These are phyloP conservation scores for Laodelphax striatellus DNA, from an alignment of 1,140 invertebrate genomes.

Conservation along the genomic window DNA sequence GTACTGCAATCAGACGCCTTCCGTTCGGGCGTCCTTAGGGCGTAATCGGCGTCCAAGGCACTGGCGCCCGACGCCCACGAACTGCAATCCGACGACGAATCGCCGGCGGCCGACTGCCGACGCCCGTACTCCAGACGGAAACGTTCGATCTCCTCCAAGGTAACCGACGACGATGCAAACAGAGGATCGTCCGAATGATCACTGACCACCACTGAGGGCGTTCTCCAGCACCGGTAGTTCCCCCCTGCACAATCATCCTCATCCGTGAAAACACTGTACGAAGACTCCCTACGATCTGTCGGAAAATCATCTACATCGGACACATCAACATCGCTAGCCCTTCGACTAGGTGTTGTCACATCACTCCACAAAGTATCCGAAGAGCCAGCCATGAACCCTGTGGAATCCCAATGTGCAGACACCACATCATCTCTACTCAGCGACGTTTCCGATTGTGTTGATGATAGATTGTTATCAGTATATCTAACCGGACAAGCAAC, in stretches of 20 bases:
- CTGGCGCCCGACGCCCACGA: slow-evolving; percentile 48
- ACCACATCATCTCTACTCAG: not conserved
- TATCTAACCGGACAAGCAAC: not conserved
- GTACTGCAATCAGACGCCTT: slow-evolving; percentile 52
- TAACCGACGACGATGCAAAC: slow-evolving; percentile 30
- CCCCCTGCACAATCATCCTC: slow-evolving; percentile 12
- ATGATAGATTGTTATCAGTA: not conserved
- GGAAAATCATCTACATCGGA: not conserved
- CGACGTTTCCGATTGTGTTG: not conserved
- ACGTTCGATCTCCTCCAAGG: slow-evolving; percentile 51
- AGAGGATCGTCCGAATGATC: slow-evolving; percentile 64
- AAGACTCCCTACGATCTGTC: slow-evolving; percentile 1
- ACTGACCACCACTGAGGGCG: slow-evolving; percentile 70
- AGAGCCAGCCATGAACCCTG: not conserved
- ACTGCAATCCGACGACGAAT: slow-evolving; percentile 42
- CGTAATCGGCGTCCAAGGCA: slow-evolving; percentile 40
- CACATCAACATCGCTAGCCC: not conserved
- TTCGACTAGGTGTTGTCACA: not conserved
- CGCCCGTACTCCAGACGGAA: slow-evolving; percentile 31
- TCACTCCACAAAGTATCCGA: not conserved
- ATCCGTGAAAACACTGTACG: slow-evolving; percentile 10
- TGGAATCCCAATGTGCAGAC: not conserved
- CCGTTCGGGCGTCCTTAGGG: slow-evolving; percentile 36
- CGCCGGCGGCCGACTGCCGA: slow-evolving; percentile 23
- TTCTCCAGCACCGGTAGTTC: slow-evolving; percentile 48